Evolutionary conservation across 1,140 invertebrate genomes (phyloP).

Genomic region (Drosophila kepulauana): DNA sequence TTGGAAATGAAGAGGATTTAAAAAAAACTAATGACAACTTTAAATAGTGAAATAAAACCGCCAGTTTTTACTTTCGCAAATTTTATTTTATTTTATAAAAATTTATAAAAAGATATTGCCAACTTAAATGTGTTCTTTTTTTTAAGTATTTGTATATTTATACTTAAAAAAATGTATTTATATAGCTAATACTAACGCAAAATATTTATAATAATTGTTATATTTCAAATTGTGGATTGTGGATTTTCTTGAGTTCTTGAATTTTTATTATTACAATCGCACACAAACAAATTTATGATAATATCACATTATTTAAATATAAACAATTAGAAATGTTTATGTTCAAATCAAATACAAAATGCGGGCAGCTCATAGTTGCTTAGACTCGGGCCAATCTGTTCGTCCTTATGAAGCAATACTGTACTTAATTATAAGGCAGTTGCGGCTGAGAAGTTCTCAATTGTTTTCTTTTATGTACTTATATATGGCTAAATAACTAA

Average conservation of each 20-base stretch:
- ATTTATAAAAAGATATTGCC: constrained; percentile 32
- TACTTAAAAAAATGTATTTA: neutral
- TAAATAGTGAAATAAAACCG: neutral
- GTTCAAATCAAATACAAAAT: constrained; percentile 36
- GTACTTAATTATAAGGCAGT: constrained; percentile 78
- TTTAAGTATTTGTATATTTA: neutral
- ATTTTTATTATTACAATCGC: constrained; percentile 35
- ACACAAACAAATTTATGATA: constrained; percentile 68
- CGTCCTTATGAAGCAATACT: constrained; percentile 58
- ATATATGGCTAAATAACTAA: constrained; percentile 27
- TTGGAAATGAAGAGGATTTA: too few relatives aligned
- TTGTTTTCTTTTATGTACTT: constrained; percentile 4
- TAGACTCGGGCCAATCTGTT: constrained; percentile 40
- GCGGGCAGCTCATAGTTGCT: constrained; percentile 47
- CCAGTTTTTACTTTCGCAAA: neutral
- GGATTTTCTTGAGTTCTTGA: constrained; percentile 22
- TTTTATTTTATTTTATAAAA: constrained; percentile 27
- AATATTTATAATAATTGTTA: constrained; percentile 34
- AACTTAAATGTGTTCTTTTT: constrained; percentile 24
- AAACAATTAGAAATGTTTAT: constrained; percentile 63
- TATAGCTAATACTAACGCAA: constrained; percentile 33
- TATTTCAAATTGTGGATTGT: constrained; percentile 23
- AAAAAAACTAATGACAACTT: too few relatives aligned
- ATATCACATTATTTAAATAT: constrained; percentile 80
- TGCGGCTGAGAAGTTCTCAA: constrained; percentile 53